phyloP scores from a whole-genome alignment of 2,797 vertebrate species.

The Phataginus tricuspis region DNA sequence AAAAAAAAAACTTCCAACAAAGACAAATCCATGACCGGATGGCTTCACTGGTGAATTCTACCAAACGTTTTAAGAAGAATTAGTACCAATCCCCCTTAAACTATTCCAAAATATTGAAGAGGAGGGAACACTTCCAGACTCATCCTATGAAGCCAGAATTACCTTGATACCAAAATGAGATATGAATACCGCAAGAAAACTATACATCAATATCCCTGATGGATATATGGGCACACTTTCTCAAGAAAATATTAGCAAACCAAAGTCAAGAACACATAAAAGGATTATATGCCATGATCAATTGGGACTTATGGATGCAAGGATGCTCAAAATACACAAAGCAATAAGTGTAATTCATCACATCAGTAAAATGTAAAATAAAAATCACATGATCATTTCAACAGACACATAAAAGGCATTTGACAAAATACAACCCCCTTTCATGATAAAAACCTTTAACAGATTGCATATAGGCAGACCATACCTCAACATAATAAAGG shows the following conservation, averaged over 20 bases:
- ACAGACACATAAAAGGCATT: not conserved
- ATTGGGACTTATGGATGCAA: not conserved
- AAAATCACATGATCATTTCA: not conserved
- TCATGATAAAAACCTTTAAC: not conserved
- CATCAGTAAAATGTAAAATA: not conserved
- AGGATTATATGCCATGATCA: not conserved
- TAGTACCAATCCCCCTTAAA: not conserved
- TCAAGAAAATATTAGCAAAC: not conserved
- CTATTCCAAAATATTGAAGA: not conserved
- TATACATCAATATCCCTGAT: not conserved
- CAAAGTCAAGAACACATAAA: not conserved
- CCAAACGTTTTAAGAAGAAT: not conserved
- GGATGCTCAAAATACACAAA: not conserved
- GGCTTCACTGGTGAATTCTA: not conserved
- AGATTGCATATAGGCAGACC: not conserved
- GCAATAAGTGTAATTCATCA: not conserved
- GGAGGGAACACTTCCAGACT: not conserved
- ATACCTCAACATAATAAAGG: not conserved
- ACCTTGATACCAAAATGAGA: not conserved
- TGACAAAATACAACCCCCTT: not conserved
- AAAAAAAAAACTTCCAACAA: not conserved
- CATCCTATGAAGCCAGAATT: not conserved
- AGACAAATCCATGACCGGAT: not conserved
- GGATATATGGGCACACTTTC: not conserved
- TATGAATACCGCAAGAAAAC: not conserved